A percentile compares a stretch with the other conserved stretches of the same genome.
These are phyloP conservation scores for Euura saliciscinereae DNA, from an alignment of 1,140 invertebrate species.

Conservation along the genomic window DNA sequence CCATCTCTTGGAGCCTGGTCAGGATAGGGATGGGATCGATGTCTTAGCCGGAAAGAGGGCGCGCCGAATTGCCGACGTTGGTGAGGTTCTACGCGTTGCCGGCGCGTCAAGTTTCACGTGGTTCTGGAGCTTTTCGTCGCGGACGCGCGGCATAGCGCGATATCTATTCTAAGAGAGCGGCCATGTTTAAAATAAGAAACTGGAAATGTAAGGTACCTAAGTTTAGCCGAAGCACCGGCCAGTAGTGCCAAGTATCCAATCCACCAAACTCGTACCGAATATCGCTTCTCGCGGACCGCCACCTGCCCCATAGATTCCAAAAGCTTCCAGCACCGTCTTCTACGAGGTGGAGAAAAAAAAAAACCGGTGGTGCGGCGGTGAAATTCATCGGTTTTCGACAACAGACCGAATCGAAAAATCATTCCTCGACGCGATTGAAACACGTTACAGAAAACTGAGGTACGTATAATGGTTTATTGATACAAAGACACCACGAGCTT, in stretches of 20 bases:
- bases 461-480: neutral
- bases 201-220: slow-evolving; percentile 42
- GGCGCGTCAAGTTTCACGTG: neutral
- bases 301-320: neutral
- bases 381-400: neutral
- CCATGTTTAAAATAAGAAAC: slow-evolving; percentile 48
- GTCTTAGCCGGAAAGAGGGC: too few relatives aligned
- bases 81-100: neutral
- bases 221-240: slow-evolving; percentile 31
- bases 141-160: slow-evolving; percentile 32
- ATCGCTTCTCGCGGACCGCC: neutral
- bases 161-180: slow-evolving; percentile 24
- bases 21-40: neutral
- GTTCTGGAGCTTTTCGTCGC: neutral
- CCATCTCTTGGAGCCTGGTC: neutral
- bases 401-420: neutral
- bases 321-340: neutral
- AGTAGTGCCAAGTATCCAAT: slow-evolving; percentile 38
- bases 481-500: neutral
- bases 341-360: neutral
- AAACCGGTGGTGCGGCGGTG: neutral
- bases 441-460: neutral
- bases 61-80: neutral
- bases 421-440: neutral
- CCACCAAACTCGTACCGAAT: slow-evolving; percentile 24